These are phyloP conservation scores for Bombus vancouverensis DNA, from an alignment of 1,140 invertebrate species.

Conservation along the genomic window DNA sequence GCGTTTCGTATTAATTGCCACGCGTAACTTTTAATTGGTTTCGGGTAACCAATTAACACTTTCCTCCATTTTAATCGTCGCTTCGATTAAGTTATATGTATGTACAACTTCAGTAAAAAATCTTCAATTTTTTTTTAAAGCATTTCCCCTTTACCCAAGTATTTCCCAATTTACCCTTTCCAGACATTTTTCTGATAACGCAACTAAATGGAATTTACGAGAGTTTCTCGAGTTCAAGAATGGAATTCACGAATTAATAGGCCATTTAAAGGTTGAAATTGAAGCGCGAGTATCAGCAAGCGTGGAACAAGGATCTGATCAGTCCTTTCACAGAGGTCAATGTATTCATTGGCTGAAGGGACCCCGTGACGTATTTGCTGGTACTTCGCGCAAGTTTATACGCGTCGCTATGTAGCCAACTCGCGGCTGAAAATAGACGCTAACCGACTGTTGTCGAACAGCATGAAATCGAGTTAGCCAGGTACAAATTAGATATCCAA, in stretches of 20 bases:
- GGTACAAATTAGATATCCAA: conserved; percentile 48
- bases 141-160: no score
- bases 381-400: conserved; percentile 56
- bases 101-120: no score
- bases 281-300: conserved; percentile 2
- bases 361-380: conserved; percentile 67
- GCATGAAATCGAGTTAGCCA: conserved; percentile 65
- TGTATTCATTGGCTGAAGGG: conserved; percentile 74
- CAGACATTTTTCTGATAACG: no score
- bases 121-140: no score
- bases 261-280: conserved; percentile 19
- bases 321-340: conserved; percentile 66
- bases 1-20: neutral
- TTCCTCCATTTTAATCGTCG: neutral
- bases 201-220: neutral
- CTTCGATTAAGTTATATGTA: neutral
- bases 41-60: neutral
- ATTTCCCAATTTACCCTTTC: no score
- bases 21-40: neutral
- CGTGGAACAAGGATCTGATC: conserved; percentile 31
- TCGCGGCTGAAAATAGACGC: conserved; percentile 44
- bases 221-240: no score
- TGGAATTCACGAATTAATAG: conserved; percentile 7
- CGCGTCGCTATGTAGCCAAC: conserved; percentile 32
- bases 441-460: conserved; percentile 35